Evolutionary conservation across 37 sponge, comb jelly and placozoan species (phyloP), one percentile per base, ranked within the genome.

Genomic region (Spongilla lacustris): DNA sequence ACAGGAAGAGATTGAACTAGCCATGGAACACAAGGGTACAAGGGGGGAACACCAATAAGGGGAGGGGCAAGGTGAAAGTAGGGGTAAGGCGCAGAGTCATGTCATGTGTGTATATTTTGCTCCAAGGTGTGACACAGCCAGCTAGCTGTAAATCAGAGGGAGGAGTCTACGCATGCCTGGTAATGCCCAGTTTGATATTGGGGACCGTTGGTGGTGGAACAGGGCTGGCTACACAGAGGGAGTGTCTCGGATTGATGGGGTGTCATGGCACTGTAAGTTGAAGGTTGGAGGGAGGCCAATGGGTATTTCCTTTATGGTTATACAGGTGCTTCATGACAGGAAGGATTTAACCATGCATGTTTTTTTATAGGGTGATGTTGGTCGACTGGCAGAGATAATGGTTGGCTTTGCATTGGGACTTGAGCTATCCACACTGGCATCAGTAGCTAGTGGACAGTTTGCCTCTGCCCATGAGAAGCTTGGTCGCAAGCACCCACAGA

Each of bases 181-280:
- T 38, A 0, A 38, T 91, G 11, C 95, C 95, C 2, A 88, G 89
- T 38, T 26, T 94, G 38, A n/a, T 77, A 23, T 33, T 88, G 41
- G 95, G 92, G 0, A 91, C 92, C 26, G 91, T 94, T 21, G 95
- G 95, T 2, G 95, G 95, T 67, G 95, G 95, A 21, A 94, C 95
- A 21, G 28, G 28, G 2, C 86, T 94, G 12, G 92, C 92, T 17
- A 94, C 95, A 8, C 95, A 94, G 66, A 94, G 82, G 67, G 95
- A 94, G 48, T 94, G 92, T 77, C 86, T 94, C n/a, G 50, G 81
- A 28, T 67, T 94, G 24, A 94, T 94, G 85, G 91, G 91, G 12
- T 94, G 95, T 75, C 66, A 71, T 78, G 95, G 92, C 17, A 85
- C 85, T 83, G 95, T 94, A 26, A 76, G 81, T n/a, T 8, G 31